These are phyloP conservation scores for Gobionotothen gibberifrons DNA, from an alignment of 2,797 vertebrate genomes.

Conservation along the genomic window DNA sequence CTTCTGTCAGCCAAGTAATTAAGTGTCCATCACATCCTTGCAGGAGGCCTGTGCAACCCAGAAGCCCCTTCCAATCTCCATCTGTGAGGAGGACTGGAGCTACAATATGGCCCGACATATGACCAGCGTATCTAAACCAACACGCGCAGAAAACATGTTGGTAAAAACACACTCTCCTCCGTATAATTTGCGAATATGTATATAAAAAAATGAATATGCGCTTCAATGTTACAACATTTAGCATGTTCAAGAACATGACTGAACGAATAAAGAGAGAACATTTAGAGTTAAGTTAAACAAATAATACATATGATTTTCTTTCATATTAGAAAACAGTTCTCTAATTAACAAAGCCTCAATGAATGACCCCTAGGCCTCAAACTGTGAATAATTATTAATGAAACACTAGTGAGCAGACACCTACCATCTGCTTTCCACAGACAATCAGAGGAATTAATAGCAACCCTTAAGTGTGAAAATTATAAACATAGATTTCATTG, in stretches of 20 bases:
- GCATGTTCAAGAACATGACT: not conserved
- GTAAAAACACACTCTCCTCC: conserved; percentile 19
- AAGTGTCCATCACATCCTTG: conserved; percentile 82
- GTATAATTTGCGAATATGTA: not conserved
- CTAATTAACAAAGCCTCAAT: not conserved
- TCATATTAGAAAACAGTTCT: not conserved
- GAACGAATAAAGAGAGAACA: not conserved
- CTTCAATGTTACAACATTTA: not conserved
- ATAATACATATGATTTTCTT: not conserved
- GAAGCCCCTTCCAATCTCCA: conserved; percentile 74
- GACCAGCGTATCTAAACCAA: conserved; percentile 40
- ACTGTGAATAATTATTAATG: conserved; percentile 20
- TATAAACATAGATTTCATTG: conserved; percentile 41
- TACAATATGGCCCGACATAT: conserved; percentile 70
- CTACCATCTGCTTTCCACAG: conserved; percentile 1
- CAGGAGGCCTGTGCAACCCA: conserved; percentile 75
- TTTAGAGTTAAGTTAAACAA: not conserved
- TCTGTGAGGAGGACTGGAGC: conserved; percentile 73
- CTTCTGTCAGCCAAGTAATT: conserved; percentile 85
- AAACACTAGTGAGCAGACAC: conserved; percentile 6
- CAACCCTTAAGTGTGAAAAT: conserved; percentile 29
- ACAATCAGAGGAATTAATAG: conserved; percentile 17
- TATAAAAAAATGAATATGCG: not conserved
- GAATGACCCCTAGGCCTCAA: not conserved
- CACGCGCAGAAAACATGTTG: conserved; percentile 1